phyloP scores from a whole-genome alignment of 2,113 vertebrate species.

The Pleuronectes platessa region DNA sequence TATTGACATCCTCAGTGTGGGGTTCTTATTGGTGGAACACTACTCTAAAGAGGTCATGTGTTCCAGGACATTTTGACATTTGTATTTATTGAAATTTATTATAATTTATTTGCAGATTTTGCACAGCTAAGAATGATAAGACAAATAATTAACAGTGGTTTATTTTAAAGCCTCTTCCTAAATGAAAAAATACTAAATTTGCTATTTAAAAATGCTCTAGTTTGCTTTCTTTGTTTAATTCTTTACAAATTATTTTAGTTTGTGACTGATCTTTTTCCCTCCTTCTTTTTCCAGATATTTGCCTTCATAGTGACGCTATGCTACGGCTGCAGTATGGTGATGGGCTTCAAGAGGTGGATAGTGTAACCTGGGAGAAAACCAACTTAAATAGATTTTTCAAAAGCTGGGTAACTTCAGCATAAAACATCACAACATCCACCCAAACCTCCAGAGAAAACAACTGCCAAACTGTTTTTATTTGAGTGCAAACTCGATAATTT shows the following conservation, averaged over 20 bases:
- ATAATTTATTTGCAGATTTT: too few relatives aligned
- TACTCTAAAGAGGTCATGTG: too few relatives aligned
- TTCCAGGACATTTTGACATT: too few relatives aligned
- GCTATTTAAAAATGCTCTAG: too few relatives aligned
- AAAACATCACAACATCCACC: background rate
- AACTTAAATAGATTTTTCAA: conserved; percentile 14
- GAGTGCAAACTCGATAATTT: background rate
- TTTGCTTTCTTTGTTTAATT: background rate
- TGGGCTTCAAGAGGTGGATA: conserved; percentile 84
- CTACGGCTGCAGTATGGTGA: conserved; percentile 83
- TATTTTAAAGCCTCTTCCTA: too few relatives aligned
- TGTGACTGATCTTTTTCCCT: conserved; percentile 11
- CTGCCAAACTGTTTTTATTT: background rate
- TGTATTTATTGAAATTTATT: too few relatives aligned
- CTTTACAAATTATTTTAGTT: background rate
- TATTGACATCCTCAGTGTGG: too few relatives aligned
- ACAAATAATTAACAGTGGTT: too few relatives aligned
- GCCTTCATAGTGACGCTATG: conserved; percentile 79
- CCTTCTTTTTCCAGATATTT: conserved; percentile 74
- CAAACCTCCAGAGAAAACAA: background rate
- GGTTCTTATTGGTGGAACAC: too few relatives aligned
- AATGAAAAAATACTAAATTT: too few relatives aligned
- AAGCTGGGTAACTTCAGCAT: background rate
- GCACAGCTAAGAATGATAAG: too few relatives aligned
- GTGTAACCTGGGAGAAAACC: conserved; percentile 44